Conservation (phyloP, 1,140 invertebrate species). For the Zaprionus capensis region DNA sequence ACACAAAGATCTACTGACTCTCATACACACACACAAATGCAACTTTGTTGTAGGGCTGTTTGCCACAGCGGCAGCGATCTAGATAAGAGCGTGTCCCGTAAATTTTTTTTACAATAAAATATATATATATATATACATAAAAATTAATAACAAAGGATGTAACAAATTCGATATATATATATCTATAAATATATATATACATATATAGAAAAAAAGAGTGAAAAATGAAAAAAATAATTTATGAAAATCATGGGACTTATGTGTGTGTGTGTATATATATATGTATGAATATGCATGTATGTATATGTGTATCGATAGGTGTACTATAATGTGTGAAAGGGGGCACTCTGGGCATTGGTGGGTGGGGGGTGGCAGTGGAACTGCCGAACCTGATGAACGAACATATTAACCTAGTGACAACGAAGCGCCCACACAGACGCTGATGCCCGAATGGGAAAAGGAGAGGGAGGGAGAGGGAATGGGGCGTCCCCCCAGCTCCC, state of each 20-base stretch:
- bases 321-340: constrained; percentile 11
- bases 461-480: too few species aligned
- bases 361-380: not conserved
- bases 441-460: not conserved
- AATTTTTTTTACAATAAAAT: constrained; percentile 52
- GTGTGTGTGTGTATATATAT: constrained; percentile 22
- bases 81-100: constrained; percentile 59
- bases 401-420: constrained; percentile 19
- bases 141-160: constrained; percentile 44
- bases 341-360: not conserved
- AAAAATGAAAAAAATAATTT: constrained; percentile 17
- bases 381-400: not conserved
- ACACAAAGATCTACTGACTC: constrained; percentile 5
- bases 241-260: constrained; percentile 8
- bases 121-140: constrained; percentile 38
- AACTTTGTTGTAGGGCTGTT: constrained; percentile 43
- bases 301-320: constrained; percentile 14
- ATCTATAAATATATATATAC: constrained; percentile 24
- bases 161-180: constrained; percentile 49
- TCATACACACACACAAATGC: constrained; percentile 26
- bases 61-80: constrained; percentile 40
- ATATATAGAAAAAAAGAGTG: constrained; percentile 14
- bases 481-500: not conserved
- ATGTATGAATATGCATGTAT: constrained; percentile 14
- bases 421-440: constrained; percentile 19